These are phyloP conservation scores for Drosophila setifemur DNA, from an alignment of 1,140 invertebrate genomes.

Conservation along the genomic window DNA sequence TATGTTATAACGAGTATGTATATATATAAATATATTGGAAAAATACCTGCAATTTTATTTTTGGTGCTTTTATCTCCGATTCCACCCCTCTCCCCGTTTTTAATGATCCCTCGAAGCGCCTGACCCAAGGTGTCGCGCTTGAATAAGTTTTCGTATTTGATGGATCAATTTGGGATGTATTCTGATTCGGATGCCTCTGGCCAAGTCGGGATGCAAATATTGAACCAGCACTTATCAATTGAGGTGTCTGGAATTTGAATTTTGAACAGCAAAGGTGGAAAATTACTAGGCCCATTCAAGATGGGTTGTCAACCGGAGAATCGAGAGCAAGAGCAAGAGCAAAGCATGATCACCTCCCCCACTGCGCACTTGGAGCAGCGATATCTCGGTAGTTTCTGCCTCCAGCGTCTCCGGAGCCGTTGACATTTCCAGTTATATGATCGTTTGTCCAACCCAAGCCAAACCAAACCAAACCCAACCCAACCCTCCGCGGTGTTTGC, in stretches of 20 bases:
- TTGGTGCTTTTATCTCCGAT: too few relatives aligned
- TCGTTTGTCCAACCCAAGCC: constrained; percentile 11
- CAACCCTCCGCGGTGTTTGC: constrained; percentile 17
- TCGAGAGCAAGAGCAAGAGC: neutral
- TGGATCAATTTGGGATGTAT: constrained; percentile 1
- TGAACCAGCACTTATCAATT: constrained; percentile 18
- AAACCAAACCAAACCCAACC: constrained; percentile 12
- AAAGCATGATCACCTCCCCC: neutral
- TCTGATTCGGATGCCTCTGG: neutral
- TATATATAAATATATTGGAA: too few relatives aligned
- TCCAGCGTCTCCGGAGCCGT: constrained; percentile 25
- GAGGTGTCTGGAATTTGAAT: constrained; percentile 5
- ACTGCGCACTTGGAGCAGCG: neutral
- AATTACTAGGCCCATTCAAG: constrained; percentile 38
- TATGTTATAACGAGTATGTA: too few relatives aligned
- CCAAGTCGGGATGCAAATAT: constrained; percentile 42
- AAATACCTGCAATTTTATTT: neutral
- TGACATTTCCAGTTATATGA: constrained; percentile 48
- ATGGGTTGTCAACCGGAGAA: neutral
- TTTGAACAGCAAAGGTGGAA: constrained; percentile 37
- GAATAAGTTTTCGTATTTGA: constrained; percentile 4
- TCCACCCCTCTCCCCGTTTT: neutral
- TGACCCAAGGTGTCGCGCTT: constrained; percentile 25
- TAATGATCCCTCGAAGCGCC: neutral
- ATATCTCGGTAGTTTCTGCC: constrained; percentile 31